Conservation (phyloP, 2,113 vertebrate genomes). For the Tor tambroides region DNA sequence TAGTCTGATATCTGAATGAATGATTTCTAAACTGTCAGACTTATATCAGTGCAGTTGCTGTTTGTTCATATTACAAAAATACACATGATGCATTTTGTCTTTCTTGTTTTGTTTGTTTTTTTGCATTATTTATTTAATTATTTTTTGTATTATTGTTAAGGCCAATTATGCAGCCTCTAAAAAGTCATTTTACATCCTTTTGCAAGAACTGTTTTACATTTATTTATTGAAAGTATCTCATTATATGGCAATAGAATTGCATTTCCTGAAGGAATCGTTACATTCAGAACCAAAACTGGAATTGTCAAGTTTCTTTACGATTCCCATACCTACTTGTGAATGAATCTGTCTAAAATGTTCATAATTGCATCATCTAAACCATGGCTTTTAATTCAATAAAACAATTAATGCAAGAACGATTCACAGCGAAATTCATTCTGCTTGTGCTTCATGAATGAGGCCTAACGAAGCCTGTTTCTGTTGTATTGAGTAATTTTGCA, state of each 20-base stretch:
- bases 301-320: not conserved
- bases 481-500: not conserved
- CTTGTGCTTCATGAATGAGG: not conserved
- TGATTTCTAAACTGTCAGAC: not conserved
- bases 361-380: not conserved
- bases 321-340: not conserved
- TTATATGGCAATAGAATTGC: not conserved
- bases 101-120: too few relatives aligned
- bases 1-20: not conserved
- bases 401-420: not conserved
- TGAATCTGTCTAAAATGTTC: not conserved
- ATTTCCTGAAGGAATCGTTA: not conserved
- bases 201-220: not conserved
- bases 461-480: not conserved
- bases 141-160: too few relatives aligned
- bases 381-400: not conserved
- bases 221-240: too few relatives aligned
- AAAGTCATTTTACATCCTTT: not conserved
- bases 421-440: not conserved
- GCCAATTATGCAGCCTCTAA: too few relatives aligned
- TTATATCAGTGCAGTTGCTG: not conserved
- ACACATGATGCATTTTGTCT: not conserved
- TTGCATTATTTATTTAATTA: not conserved
- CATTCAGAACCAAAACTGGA: not conserved
- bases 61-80: not conserved